phyloP scores from a whole-genome alignment of 2,113 vertebrate genomes.

The Esox niger region DNA sequence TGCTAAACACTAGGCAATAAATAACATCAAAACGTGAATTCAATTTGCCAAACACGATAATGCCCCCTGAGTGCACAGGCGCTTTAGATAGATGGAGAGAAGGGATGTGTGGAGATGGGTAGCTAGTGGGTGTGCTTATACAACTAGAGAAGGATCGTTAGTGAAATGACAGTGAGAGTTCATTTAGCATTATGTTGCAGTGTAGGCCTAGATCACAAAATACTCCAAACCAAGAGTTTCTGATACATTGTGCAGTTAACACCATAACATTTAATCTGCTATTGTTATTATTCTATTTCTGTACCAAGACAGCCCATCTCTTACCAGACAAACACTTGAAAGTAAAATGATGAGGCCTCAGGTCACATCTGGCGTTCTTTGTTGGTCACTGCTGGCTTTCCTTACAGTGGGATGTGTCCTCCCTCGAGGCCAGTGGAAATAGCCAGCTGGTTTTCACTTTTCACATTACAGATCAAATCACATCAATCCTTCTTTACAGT shows the following conservation, averaged over 20 bases:
- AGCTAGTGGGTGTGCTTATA: no score
- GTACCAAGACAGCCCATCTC: neutral
- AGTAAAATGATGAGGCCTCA: neutral
- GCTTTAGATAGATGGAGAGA: neutral
- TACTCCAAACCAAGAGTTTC: no score
- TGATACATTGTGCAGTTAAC: no score
- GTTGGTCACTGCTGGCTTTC: neutral
- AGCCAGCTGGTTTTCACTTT: neutral
- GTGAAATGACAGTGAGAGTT: no score
- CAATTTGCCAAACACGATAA: slow-evolving; percentile 9
- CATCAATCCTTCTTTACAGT: no score
- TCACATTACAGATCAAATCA: neutral
- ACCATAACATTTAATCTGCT: no score
- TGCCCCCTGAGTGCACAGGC: slow-evolving; percentile 4
- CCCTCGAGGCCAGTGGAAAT: neutral
- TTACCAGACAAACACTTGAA: neutral
- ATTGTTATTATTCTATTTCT: neutral
- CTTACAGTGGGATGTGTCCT: neutral
- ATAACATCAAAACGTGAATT: slow-evolving; percentile 19
- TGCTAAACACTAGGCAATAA: slow-evolving; percentile 20
- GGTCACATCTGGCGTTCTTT: neutral
- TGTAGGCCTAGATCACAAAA: no score
- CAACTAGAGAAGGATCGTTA: no score
- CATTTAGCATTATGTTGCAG: no score
- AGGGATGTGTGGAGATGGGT: neutral